Evolutionary conservation across 2,113 vertebrate species (phyloP), one percentile per base, ranked within the genome.

Genomic region (Macrotis lagotis): DNA sequence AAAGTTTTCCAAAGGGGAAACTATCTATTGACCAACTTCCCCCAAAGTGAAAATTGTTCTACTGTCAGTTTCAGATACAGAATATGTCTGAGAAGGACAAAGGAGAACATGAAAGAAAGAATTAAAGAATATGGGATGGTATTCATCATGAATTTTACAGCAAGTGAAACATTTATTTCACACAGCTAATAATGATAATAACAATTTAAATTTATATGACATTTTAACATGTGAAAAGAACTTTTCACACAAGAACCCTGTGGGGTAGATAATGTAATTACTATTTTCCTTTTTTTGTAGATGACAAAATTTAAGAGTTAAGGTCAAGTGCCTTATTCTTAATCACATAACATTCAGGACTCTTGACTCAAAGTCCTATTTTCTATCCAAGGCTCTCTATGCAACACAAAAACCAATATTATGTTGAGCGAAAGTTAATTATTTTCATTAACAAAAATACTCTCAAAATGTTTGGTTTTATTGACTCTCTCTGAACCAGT

Each of bases 1-100:
- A 96, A 96, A 97, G 14, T 95, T 96, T 94, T 96, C 91, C 92
- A 37, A 90, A 59, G 92, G 93, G 91, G 8, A 89, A 24, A 66
- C 25, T 97, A 94, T 96, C 95, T 97, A 55, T 93, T 97, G 96
- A 94, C 95, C 94, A 92, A 53, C 66, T 96, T 96, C 95, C 96
- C 95, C 91, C 89, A 95, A 74, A 88, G 93, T 16, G 16, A 94
- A 93, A 66, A 55, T 91, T 50, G 48, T 44, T 89, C 93, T 95
- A 48, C 93, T 96, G 94, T 89, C 95, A 94, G 55, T 95, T 92
- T 66, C 24, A 94, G 94, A 96, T 96, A 97, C 88, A 91, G 96
- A 51, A 88, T 92, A 50, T 88, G 44, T 93, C 74, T 93, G 91
- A 93, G 37, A 59, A 51, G 89, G 37, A 52, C 92, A 96, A 90